Base-by-base conservation (phyloP, 2,888 invertebrate genomes). In the Ptilodon capucinus region DNA sequence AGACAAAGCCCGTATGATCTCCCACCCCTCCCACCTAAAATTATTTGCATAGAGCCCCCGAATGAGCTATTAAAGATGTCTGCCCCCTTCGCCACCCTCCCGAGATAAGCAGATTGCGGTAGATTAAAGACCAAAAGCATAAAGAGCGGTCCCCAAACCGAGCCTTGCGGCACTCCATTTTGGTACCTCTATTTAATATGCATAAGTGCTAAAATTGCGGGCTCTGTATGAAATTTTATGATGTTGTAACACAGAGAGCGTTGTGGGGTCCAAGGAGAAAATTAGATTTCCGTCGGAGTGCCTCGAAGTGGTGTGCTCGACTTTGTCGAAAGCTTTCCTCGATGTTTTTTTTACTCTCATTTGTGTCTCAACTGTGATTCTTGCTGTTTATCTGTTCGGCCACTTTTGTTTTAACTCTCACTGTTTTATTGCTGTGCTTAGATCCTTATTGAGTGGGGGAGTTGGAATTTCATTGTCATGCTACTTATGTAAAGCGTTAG, bases 1-100 rank as follows among this genome's bases (percentile, higher is more conserved):
- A 90, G 89, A 91, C 91, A 91, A 91, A 90, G 89, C 86, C 85
- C 87, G 83, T 88, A 88, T 88, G 88, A 86, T 83, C 76, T 79
- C 79, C 79, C 79, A 69, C 77, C 66, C 59, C 57, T 65, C 67
- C 64, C 77, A 80, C 77, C 79, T 77, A 82, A 88, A 89, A 89
- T 88, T 89, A 90, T 90, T 89, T 90, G 90, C 90, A 90, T 90
- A 88, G 81, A 84, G 76, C 86, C 85, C 38, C 85, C 90, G 89
- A 90, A 91, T 89, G 89, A 90, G 89, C 90, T 89, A 91, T 91
- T 91, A 91, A 88, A 88, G 87, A 89, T 86, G 87, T 86, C 85
- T 85, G 78, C 81, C 77, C 79, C 71, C 80, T 79, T 73, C 52
- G 56, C 74, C 72, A 83, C 85, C 79, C 80, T 79, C 81, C 64